Base-by-base conservation (phyloP, 2,797 vertebrate genomes). In the Rhinophrynus dorsalis region DNA sequence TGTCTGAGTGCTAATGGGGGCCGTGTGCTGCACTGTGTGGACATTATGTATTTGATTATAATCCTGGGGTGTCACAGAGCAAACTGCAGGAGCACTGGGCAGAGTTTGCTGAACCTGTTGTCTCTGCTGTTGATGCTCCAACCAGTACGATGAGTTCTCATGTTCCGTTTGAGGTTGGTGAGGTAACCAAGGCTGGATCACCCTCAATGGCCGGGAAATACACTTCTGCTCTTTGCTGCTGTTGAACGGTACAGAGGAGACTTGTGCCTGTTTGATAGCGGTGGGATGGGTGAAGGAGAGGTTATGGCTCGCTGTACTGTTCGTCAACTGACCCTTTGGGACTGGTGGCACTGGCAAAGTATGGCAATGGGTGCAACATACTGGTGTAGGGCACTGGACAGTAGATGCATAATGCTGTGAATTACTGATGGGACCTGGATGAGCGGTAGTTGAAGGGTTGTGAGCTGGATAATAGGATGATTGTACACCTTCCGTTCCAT, bases 341-440 rank as follows among this genome's bases (percentile, higher is more conserved):
- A 88, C 79, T 5, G 80, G 76, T 15, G 81, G 81, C 78, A 80
- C 75, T 15, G 81, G 81, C 78, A 80, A 0, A 0, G 78, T 75
- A 62, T 92, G 75, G 73, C 93, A 92, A 63, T 89, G 95, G 0
- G 93, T 87, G 65, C 95, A 98, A 70, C 95, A 96, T 62, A 90
- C 33, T 2, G 94, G 89, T 0, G 85, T 78, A 1, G 85, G 78
- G 21, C 85, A 82, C 73, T 90, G 91, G 24, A 87, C 80, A 3
- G 90, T 89, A 37, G 88, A 24, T 48, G 91, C 91, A 81, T 92
- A 92, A 40, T 86, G 90, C 21, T 88, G 95, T 15, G 88, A 74
- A 12, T 90, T 84, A 50, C 84, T 92, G 44, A 83, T 81, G 37
- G 88, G 77, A 42, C 86, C 82, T 15, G 81, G 84, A 78, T 84